Conservation (phyloP, 2,113 vertebrate species). For the Chaetorhynchus papuensis region DNA sequence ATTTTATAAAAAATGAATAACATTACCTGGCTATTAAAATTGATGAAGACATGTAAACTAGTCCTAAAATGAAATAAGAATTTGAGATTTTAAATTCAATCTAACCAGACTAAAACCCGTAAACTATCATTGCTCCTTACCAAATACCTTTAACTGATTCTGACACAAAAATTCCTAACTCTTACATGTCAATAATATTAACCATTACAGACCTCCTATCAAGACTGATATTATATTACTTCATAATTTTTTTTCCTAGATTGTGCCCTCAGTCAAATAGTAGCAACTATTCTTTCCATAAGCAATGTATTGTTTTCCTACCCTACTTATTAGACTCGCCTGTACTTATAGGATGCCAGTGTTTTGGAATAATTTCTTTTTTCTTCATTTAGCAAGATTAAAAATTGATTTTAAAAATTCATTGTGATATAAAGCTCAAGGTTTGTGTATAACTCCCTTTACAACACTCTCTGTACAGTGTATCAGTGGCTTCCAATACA, state of each 20-base stretch:
- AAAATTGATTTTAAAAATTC: not conserved
- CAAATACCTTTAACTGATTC: not conserved
- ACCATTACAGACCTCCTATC: not conserved
- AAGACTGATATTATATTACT: not conserved
- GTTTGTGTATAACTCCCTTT: not conserved
- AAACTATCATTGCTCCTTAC: not conserved
- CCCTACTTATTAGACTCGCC: not conserved
- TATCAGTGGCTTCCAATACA: not conserved
- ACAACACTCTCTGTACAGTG: not conserved
- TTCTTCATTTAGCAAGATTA: not conserved
- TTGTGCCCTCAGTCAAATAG: not conserved
- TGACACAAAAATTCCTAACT: not conserved
- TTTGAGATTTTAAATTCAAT: not conserved
- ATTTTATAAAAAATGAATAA: not conserved
- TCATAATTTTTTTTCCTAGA: not conserved
- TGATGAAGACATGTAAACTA: not conserved
- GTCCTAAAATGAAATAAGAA: not conserved
- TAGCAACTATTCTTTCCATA: not conserved
- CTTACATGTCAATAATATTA: not conserved
- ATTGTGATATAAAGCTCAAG: not conserved
- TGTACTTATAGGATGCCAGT: not conserved
- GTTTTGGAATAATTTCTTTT: not conserved
- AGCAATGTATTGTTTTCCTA: not conserved
- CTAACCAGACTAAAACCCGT: not conserved
- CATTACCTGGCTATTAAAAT: not conserved